Conservation (phyloP, 1,140 invertebrate genomes). For the Aphaenogaster rudis region DNA sequence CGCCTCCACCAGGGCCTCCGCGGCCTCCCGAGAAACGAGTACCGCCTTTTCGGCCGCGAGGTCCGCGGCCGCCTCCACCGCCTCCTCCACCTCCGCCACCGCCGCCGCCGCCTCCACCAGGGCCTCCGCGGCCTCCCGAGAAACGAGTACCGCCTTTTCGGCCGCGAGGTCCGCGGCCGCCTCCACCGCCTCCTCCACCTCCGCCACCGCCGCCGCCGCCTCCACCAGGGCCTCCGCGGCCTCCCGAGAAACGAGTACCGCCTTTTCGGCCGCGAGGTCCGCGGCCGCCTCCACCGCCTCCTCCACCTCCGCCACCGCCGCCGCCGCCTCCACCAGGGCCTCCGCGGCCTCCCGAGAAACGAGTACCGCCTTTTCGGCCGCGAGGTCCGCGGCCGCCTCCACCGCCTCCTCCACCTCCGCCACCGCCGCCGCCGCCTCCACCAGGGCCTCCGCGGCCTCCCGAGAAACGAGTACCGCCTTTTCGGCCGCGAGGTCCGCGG, state of each 20-base stretch:
- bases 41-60: conserved; percentile 80
- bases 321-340: conserved; percentile 75
- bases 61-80: conserved; percentile 74
- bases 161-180: conserved; percentile 75
- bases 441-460: conserved; percentile 79
- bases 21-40: conserved; percentile 80
- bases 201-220: conserved; percentile 71
- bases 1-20: conserved; percentile 74
- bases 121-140: conserved; percentile 78
- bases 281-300: conserved; percentile 75
- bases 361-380: conserved; percentile 80
- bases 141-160: conserved; percentile 82
- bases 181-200: conserved; percentile 75
- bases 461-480: conserved; percentile 81
- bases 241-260: conserved; percentile 80
- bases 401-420: conserved; percentile 74
- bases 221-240: conserved; percentile 77
- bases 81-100: conserved; percentile 75
- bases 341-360: conserved; percentile 80
- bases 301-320: conserved; percentile 70
- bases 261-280: conserved; percentile 80
- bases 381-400: conserved; percentile 76
- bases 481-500: conserved; percentile 77
- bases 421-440: conserved; percentile 67
- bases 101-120: conserved; percentile 71